Evolutionary conservation across 2,888 invertebrate species (phyloP), one percentile per base, ranked within the genome.

Genomic region (Parelbella ahira): DNA sequence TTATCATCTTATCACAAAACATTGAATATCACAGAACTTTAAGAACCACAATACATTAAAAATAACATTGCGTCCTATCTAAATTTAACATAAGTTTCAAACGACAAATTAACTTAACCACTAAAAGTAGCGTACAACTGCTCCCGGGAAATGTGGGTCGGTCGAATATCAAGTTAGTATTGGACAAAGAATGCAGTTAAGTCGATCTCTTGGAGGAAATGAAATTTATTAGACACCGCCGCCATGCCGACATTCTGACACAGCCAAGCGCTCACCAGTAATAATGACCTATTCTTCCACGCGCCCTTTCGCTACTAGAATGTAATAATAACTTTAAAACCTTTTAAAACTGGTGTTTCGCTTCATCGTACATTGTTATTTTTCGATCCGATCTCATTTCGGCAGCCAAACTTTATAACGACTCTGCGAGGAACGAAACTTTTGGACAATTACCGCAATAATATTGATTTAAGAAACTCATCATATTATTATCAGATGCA

Each of bases 151-250:
- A 45, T 52, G 51, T 51, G 56, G 52, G 55, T 51, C 45, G 53
- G 47, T 44, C 48, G 48, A 53, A 48, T 48, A 54, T 52, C 37
- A 42, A 44, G 41, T 41, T 44, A 23, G 33, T 42, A 36, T 36
- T 51, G 49, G 57, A 58, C 51, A 58, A 60, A 54, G 58, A 60
- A 59, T 54, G 64, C 63, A 62, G 58, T 56, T 46, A 54, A 52
- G 60, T 41, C 56, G 58, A 59, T 60, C 63, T 63, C 63, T 58
- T 58, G 54, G 53, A 50, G 53, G 53, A 69, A 76, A 74, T 74
- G 52, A 68, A 71, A 71, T 73, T 76, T 70, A 68, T 48, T 56
- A 60, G 61, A 52, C 58, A 61, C 57, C 59, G 56, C 33, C 32
- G 33, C 41, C 33, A 27, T 41, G 32, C 32, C 24, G 41, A 33